Evolutionary conservation across 2,888 invertebrate genomes (phyloP).

Genomic region (Trilocha varians): DNA sequence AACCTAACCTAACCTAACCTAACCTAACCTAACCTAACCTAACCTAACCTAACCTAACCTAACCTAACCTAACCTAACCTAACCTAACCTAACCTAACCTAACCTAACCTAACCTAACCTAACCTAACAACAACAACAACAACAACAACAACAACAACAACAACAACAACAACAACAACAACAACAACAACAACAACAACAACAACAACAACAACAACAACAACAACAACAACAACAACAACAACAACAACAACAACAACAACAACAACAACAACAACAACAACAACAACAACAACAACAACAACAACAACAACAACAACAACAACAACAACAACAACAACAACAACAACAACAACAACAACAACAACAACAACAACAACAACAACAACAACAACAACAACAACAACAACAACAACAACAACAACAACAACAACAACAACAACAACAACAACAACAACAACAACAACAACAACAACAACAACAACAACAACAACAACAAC

Average conservation of each 20-base stretch:
- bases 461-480: no score
- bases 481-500: no score
- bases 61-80: slow-evolving; percentile 16
- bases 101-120: slow-evolving; percentile 15
- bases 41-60: slow-evolving; percentile 15
- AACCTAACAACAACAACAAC: background rate
- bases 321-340: no score
- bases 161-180: background rate
- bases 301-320: slow-evolving; percentile 9
- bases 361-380: no score
- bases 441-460: no score
- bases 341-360: no score
- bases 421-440: no score
- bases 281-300: background rate
- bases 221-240: background rate
- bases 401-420: no score
- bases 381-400: no score
- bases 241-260: background rate
- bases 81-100: slow-evolving; percentile 16
- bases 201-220: background rate
- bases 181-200: background rate
- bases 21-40: slow-evolving; percentile 14
- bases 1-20: no score
- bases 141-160: background rate
- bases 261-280: background rate